Conservation (phyloP, 2,888 invertebrate species). For the Diploptera punctata region DNA sequence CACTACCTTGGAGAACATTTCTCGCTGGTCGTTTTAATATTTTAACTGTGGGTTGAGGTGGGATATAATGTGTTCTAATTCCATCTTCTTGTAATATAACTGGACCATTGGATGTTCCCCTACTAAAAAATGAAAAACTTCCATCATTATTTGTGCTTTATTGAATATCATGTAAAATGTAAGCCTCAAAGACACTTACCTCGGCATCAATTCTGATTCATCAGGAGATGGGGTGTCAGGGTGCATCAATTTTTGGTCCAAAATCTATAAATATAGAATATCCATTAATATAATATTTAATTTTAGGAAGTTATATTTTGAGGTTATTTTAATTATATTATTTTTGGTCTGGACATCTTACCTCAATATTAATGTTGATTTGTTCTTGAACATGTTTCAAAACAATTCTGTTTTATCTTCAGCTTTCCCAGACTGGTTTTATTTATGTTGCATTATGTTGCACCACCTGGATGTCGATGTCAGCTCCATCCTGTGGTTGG, state of each 20-base stretch:
- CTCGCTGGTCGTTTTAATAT: slow-evolving; percentile 74
- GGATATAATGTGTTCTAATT: slow-evolving; percentile 74
- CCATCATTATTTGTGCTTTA: too few relatives aligned
- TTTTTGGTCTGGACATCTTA: too few relatives aligned
- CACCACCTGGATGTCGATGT: too few relatives aligned
- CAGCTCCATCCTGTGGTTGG: too few relatives aligned
- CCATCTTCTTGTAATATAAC: slow-evolving; percentile 80
- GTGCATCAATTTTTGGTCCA: slow-evolving; percentile 56
- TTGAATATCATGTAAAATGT: slow-evolving; percentile 3
- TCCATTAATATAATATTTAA: slow-evolving; percentile 1
- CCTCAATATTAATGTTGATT: too few relatives aligned
- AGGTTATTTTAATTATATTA: too few relatives aligned
- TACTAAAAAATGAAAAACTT: slow-evolving; percentile 33
- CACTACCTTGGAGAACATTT: slow-evolving; percentile 49
- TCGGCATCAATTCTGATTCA: slow-evolving; percentile 51
- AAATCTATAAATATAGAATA: slow-evolving; percentile 51
- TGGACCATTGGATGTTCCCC: slow-evolving; percentile 55
- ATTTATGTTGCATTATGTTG: too few relatives aligned
- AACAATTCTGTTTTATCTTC: too few relatives aligned
- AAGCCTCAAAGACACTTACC: slow-evolving; percentile 12
- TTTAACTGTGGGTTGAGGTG: slow-evolving; percentile 82
- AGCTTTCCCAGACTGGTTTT: too few relatives aligned
- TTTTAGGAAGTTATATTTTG: too few relatives aligned
- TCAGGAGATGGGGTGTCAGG: slow-evolving; percentile 49
- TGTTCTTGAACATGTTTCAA: too few relatives aligned